phyloP scores from a whole-genome alignment of 2,888 invertebrate genomes.

The Lasioglossum vierecki region DNA sequence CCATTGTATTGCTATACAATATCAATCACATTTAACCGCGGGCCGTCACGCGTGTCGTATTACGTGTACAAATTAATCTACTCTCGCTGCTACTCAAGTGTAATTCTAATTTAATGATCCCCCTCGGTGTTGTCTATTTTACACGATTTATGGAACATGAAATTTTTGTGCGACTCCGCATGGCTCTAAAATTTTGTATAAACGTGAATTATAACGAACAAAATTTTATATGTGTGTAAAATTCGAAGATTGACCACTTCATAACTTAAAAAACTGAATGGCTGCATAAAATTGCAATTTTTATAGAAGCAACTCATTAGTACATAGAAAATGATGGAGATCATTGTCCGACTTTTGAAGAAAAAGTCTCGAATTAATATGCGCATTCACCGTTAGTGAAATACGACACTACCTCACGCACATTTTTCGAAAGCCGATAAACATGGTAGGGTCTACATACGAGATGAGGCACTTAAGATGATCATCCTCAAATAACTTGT shows the following conservation, averaged over 20 bases:
- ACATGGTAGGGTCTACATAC: neutral
- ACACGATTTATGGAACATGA: neutral
- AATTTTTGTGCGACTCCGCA: neutral
- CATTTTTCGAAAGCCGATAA: neutral
- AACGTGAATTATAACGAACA: neutral
- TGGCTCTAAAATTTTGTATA: neutral
- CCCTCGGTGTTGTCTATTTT: neutral
- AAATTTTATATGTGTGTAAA: neutral
- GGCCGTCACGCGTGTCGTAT: neutral
- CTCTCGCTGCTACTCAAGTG: neutral
- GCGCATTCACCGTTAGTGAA: neutral
- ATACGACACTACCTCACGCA: neutral
- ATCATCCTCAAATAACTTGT: conserved; percentile 9
- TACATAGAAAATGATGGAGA: neutral
- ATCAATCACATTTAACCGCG: neutral
- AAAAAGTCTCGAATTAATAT: neutral
- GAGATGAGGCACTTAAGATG: conserved; percentile 21
- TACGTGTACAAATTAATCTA: neutral
- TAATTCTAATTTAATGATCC: neutral
- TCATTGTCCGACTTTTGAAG: neutral
- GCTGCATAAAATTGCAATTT: neutral
- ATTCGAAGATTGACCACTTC: neutral
- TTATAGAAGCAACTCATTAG: neutral
- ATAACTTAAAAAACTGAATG: neutral
- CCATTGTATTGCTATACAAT: neutral